Evolutionary conservation across 1,140 invertebrate genomes (phyloP), one percentile per base, ranked within the genome.

Genomic region (Drosophila auraria): DNA sequence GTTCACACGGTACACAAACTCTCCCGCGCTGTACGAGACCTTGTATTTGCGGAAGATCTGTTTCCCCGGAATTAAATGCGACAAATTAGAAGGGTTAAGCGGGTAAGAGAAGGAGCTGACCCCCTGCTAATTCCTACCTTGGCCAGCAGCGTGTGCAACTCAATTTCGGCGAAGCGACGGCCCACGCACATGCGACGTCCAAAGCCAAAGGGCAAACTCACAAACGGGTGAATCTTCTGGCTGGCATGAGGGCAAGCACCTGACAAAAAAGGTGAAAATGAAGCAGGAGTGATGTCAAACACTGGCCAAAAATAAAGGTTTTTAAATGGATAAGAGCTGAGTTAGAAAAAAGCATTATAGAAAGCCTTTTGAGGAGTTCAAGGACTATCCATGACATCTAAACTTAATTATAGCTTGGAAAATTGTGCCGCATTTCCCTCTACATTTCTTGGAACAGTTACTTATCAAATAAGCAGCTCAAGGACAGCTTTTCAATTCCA

Each of bases 161-260:
- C 97, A 15, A 95, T 95, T 93, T 97, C 97, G 2, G 97, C 97
- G 89, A 97, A 97, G 75, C 97, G 93, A 63, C 96, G 94, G 11
- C 97, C 97, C 30, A 97, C 94, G 91, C 97, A 98, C 95, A 97
- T 97, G 72, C 97, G 94, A 60, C 96, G 94, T 0, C 97, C 97
- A 93, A 96, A 97, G 23, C 97, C 97, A 92, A 97, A 98, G 3
- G 97, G 97, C 58, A 97, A 93, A 5, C 96, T 96, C 0, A 96
- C 96, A 86, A 97, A 97, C 7, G 96, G 96, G 91, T 96, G 95
- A 44, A 94, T 93, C 92, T 94, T 94, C 38, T 94, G 92, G 61
- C 68, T 82, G 47, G 86, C 87, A 84, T 92, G 82, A 59, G 91
- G 91, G 62, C 92, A 93, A 12, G 23, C 64, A 62, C 25, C 80